Base-by-base conservation (phyloP, 2,888 invertebrate genomes). In the Apotomis capreana region DNA sequence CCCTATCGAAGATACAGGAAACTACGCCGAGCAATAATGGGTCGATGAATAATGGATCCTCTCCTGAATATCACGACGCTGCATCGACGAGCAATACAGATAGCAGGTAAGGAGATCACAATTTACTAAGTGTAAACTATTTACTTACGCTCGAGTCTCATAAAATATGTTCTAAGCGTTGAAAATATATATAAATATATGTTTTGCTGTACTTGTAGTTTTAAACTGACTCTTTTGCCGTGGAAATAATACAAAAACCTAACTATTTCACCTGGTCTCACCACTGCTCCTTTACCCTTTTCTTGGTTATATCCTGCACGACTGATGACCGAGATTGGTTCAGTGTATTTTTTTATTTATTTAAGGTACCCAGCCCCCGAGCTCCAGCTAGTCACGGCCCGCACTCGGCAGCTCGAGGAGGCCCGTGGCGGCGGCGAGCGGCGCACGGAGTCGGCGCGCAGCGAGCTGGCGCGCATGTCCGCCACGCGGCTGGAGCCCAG, bases 391-490 rank as follows among this genome's bases (percentile, higher is more conserved):
- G 97, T 97, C 52, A 95, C 96, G 13, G 95, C 95, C 67, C 93
- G 96, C 46, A 96, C 96, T 10, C 94, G 95, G 77, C 96, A 96
- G 85, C 95, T 97, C 79, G 97, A 97, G 81, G 94, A 94, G 78
- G 94, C 95, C 36, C 90, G 94, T 2, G 95, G 95, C 58, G 95
- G 95, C 77, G 87, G 94, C 55, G 94, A 94, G 74, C 94, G 95
- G 78, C 94, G 96, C 68, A 96, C 95, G 44, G 95, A 95, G 79
- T 94, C 95, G 64, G 96, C 95, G 77, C 94, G 95, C 69, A 96
- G 96, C 78, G 96, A 96, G 83, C 89, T 96, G 78, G 94, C 95
- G 55, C 87, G 95, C 62, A 87, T 97, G 62, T 94, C 95, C 74
- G 94, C 95, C 80, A 95, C 96, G 81, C 91, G 94, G 57, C 95